Evolutionary conservation across 1,140 invertebrate genomes (phyloP).

Genomic region (Sminthurides bifidus): DNA sequence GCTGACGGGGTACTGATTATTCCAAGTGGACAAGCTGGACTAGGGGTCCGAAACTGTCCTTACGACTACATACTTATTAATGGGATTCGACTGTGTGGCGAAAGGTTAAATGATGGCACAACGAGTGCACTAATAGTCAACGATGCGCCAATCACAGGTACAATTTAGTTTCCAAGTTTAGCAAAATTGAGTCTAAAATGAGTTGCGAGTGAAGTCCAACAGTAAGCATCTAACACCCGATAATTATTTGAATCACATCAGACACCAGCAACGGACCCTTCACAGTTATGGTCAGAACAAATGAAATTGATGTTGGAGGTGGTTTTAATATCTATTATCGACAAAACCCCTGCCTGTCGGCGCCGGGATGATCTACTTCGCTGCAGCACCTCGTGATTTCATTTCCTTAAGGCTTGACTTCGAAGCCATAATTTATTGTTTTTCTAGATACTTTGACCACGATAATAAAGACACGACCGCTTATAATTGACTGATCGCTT

Average conservation of each 20-base stretch:
- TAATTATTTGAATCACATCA: constrained; percentile 24
- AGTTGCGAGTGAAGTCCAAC: background rate
- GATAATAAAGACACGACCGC: too few relatives aligned
- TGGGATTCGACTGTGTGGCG: constrained; percentile 54
- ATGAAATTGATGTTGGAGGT: constrained; percentile 40
- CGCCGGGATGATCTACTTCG: constrained; percentile 1
- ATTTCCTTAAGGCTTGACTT: background rate
- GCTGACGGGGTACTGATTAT: constrained; percentile 47
- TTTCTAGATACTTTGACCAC: background rate
- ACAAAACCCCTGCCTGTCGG: constrained; percentile 41
- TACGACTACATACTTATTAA: constrained; percentile 56
- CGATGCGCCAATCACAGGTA: constrained; percentile 54
- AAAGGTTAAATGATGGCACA: constrained; percentile 56
- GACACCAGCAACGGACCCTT: constrained; percentile 45
- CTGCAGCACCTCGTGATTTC: too few relatives aligned
- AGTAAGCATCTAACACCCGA: background rate
- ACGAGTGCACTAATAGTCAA: constrained; percentile 44
- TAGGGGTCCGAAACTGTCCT: constrained; percentile 57
- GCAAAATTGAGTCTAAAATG: background rate
- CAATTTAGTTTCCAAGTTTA: background rate
- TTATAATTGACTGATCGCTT: too few relatives aligned
- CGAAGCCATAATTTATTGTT: too few relatives aligned
- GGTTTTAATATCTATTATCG: constrained; percentile 45
- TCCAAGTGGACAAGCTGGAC: constrained; percentile 52
- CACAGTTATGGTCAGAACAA: constrained; percentile 42